These are phyloP conservation scores for Rhamphomyia laevipes DNA, from an alignment of 2,888 invertebrate genomes.

Conservation along the genomic window DNA sequence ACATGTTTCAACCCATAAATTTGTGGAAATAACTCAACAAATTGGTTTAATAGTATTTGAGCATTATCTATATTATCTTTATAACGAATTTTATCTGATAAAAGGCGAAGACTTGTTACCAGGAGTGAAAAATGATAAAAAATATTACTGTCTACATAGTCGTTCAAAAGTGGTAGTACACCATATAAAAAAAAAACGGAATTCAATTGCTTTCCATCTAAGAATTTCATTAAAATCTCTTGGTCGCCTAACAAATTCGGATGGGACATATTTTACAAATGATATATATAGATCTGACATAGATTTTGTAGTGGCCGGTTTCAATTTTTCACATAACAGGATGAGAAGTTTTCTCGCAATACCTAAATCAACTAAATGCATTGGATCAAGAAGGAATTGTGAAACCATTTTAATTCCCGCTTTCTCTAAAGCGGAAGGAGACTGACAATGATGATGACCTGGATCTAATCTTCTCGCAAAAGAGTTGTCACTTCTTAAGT, in stretches of 20 bases:
- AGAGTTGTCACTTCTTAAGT: not conserved
- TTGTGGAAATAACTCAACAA: too few species aligned
- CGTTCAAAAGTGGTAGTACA: not conserved
- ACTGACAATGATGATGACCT: not conserved
- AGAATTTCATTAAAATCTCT: not conserved
- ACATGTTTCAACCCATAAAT: not conserved
- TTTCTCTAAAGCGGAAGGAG: not conserved
- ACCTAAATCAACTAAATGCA: not conserved
- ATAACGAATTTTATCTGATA: too few species aligned
- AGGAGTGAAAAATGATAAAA: not conserved
- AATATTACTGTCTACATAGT: not conserved
- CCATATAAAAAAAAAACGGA: constrained; percentile 1
- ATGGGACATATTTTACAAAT: not conserved
- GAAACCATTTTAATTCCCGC: not conserved
- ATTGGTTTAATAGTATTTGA: not conserved
- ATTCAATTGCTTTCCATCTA: constrained; percentile 2
- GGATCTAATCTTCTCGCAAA: not conserved
- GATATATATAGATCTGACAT: not conserved
- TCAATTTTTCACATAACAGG: too few species aligned
- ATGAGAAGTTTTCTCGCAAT: not conserved
- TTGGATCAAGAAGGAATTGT: not conserved
- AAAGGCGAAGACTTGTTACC: too few species aligned
- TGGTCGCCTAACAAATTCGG: not conserved
- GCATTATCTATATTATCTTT: not conserved
- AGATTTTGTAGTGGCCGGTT: too few species aligned